phyloP scores from a whole-genome alignment of 2,113 vertebrate species.

The Odobenus rosmarus region DNA sequence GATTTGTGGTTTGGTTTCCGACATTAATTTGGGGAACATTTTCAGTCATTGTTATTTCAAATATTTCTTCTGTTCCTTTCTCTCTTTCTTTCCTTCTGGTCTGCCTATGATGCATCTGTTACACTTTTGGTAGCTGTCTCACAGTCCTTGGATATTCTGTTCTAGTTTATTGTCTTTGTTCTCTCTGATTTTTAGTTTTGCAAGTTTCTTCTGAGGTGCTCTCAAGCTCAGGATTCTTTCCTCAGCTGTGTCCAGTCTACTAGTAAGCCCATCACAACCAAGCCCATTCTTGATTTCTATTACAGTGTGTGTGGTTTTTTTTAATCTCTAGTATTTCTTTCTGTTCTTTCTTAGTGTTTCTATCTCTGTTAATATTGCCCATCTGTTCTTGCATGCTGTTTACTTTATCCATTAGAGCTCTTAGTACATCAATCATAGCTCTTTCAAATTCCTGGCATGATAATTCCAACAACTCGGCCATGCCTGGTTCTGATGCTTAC shows the following conservation, averaged over 20 bases:
- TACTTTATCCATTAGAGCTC: background rate
- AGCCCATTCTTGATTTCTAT: background rate
- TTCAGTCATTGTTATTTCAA: background rate
- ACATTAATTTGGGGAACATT: background rate
- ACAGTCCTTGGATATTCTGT: background rate
- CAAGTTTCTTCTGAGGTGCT: background rate
- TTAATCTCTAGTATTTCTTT: background rate
- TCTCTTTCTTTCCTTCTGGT: background rate
- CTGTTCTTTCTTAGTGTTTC: background rate
- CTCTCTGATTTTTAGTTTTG: background rate
- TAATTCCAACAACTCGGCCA: background rate
- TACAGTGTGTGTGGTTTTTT: background rate
- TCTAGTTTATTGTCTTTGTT: background rate
- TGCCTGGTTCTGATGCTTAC: background rate
- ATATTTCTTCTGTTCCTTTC: background rate
- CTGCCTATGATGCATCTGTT: no score
- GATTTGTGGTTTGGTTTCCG: background rate
- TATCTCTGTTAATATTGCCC: background rate
- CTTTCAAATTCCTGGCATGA: background rate
- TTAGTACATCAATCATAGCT: background rate
- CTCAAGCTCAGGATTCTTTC: background rate
- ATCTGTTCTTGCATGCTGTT: background rate
- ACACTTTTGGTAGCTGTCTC: background rate
- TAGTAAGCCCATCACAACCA: background rate
- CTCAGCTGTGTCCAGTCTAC: background rate